Evolutionary conservation across 2,113 vertebrate genomes (phyloP).

Genomic region (Heterotilapia buettikoferi): DNA sequence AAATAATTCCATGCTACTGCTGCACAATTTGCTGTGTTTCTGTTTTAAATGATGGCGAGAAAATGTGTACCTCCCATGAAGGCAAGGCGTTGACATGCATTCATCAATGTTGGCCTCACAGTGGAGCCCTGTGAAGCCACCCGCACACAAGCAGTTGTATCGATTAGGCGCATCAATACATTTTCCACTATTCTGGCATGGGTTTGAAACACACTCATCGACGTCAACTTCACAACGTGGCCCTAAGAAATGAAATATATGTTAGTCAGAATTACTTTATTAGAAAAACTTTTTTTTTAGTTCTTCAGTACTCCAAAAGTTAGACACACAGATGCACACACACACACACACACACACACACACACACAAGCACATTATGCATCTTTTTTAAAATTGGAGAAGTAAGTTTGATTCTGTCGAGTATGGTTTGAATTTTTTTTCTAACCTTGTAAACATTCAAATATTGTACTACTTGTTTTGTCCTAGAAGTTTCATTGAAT

Average conservation of each 20-base stretch:
- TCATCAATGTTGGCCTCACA: constrained; percentile 77
- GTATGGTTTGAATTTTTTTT: not conserved
- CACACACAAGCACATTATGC: not conserved
- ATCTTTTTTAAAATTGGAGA: not conserved
- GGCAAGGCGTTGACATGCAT: constrained; percentile 77
- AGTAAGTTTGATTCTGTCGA: not conserved
- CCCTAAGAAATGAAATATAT: constrained; percentile 59
- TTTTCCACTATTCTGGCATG: constrained; percentile 73
- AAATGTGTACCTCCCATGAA: constrained; percentile 75
- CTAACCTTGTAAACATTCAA: not conserved
- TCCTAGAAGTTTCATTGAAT: not conserved
- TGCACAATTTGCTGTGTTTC: constrained; percentile 18
- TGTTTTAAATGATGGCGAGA: not conserved
- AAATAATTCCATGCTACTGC: constrained; percentile 59
- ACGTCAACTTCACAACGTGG: constrained; percentile 68
- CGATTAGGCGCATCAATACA: constrained; percentile 67
- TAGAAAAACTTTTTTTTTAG: not conserved
- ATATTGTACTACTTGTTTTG: not conserved
- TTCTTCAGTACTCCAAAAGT: not conserved
- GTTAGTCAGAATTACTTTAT: not conserved
- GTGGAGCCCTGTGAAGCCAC: constrained; percentile 68
- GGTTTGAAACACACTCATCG: constrained; percentile 73
- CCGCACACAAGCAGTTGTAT: constrained; percentile 73
- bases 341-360: too few species aligned
- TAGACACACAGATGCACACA: not conserved